phyloP scores from a whole-genome alignment of 1,140 invertebrate genomes.

The Aphidius gifuensis region DNA sequence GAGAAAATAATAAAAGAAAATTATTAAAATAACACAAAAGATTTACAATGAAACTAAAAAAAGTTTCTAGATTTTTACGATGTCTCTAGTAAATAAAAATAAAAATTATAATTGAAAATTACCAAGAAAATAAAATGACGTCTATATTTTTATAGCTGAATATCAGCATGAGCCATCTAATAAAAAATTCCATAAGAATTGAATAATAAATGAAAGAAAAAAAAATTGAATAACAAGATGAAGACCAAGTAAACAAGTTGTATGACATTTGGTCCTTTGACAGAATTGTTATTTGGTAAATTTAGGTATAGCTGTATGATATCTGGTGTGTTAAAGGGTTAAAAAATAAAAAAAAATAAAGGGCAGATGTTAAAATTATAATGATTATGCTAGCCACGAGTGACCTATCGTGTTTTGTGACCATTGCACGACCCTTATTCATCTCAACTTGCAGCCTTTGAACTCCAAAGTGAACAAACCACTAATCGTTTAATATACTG shows the following conservation, averaged over 20 bases:
- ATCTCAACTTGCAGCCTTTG: slow-evolving; percentile 1
- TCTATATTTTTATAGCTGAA: too few relatives aligned
- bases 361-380: slow-evolving; percentile 16
- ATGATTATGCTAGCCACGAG: slow-evolving; percentile 20
- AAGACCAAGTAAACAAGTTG: slow-evolving; percentile 2
- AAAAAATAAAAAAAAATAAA: slow-evolving; percentile 9
- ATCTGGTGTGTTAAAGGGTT: background rate
- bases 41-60: too few relatives aligned
- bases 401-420: slow-evolving; percentile 13
- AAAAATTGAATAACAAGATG: background rate
- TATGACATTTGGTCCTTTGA: slow-evolving; percentile 10
- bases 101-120: too few relatives aligned
- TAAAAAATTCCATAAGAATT: too few relatives aligned
- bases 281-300: slow-evolving; percentile 10
- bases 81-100: too few relatives aligned
- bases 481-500: slow-evolving; percentile 24
- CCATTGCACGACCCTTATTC: background rate
- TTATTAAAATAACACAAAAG: too few relatives aligned
- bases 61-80: too few relatives aligned
- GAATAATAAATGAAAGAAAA: too few relatives aligned
- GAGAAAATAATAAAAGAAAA: background rate
- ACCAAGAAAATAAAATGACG: too few relatives aligned
- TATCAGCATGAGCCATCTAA: too few relatives aligned
- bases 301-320: too few relatives aligned
- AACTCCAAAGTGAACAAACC: background rate